These are phyloP conservation scores for Pentamera pediparva DNA, from an alignment of 53 echinoderm and acorn worm genomes.

Conservation along the genomic window DNA sequence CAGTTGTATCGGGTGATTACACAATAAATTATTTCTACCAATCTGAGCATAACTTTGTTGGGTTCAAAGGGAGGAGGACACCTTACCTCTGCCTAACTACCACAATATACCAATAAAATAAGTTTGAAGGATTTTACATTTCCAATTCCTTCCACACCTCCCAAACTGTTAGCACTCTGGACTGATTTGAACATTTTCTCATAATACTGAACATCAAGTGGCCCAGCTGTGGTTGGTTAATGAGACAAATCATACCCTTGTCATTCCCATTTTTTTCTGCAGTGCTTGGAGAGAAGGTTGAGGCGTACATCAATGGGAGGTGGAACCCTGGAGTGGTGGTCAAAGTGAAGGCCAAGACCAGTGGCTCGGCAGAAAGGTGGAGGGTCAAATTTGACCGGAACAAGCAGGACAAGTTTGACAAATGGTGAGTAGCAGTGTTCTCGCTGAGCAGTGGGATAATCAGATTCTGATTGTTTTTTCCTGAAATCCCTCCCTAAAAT, in stretches of 20 bases:
- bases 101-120: too few species aligned
- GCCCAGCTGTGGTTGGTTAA: background rate
- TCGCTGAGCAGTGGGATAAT: background rate
- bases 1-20: too few species aligned
- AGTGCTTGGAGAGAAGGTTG: constrained; percentile 66
- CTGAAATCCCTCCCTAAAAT: background rate
- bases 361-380: constrained; percentile 46
- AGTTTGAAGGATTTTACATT: too few species aligned
- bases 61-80: too few species aligned
- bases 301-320: constrained; percentile 68
- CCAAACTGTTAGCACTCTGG: too few species aligned
- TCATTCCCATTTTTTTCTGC: background rate
- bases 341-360: constrained; percentile 7
- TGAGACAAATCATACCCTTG: background rate
- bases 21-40: too few species aligned
- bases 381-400: constrained; percentile 97
- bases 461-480: background rate
- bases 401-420: constrained; percentile 92
- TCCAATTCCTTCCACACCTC: too few species aligned
- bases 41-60: too few species aligned
- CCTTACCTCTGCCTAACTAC: too few species aligned
- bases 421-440: constrained; percentile 49
- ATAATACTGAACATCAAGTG: too few species aligned
- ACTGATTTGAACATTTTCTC: too few species aligned
- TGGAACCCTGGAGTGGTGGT: constrained; percentile 85